Conservation (phyloP, 2,113 vertebrate species). For the Tragelaphus imberbis region DNA sequence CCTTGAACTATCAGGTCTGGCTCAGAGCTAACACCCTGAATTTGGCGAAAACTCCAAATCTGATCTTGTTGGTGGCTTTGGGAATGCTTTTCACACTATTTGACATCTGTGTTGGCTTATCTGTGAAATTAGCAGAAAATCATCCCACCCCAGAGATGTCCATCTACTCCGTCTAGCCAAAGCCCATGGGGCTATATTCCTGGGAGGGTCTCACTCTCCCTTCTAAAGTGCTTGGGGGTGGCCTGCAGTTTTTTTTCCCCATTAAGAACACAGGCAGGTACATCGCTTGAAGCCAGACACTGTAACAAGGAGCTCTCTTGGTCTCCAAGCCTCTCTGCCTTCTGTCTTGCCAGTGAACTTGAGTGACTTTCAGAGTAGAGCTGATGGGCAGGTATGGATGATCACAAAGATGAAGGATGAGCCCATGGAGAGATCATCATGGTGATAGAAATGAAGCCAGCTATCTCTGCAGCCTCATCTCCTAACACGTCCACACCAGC, state of each 20-base stretch:
- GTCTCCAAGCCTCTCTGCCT: neutral
- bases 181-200: neutral
- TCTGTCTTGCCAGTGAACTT: neutral
- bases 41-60: neutral
- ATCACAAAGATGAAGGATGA: neutral
- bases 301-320: neutral
- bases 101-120: neutral
- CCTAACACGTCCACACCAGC: neutral
- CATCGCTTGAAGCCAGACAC: neutral
- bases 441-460: neutral
- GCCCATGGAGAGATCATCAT: too few relatives aligned
- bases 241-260: too few relatives aligned
- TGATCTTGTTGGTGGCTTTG: neutral
- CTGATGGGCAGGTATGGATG: neutral
- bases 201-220: neutral
- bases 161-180: neutral
- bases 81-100: neutral
- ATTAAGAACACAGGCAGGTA: neutral
- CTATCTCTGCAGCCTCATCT: neutral
- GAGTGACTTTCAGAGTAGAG: neutral
- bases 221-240: neutral
- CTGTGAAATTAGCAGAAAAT: constrained; percentile 27
- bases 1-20: neutral
- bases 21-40: neutral
- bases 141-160: neutral